Base-by-base conservation (phyloP, 1,140 invertebrate genomes). In the Batillaria attramentaria region DNA sequence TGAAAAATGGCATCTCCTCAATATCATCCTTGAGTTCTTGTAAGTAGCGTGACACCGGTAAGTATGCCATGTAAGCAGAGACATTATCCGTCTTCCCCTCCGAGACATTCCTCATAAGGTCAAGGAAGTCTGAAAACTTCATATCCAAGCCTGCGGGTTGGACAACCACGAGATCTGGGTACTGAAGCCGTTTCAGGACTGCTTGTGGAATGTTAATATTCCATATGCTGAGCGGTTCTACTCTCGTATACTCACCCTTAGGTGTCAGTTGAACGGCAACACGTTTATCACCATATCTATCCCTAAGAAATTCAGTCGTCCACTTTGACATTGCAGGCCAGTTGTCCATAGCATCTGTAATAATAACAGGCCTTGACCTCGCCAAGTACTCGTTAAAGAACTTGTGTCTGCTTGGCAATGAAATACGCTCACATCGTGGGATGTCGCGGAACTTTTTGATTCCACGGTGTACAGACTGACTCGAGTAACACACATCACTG, bases 51-150 rank as follows among this genome's bases (percentile, higher is more conserved):
- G 78, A 35, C 18, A 90, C 85, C 1, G 88, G 88, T 6, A 88
- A 84, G 79, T 90, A 90, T 79, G 89, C 89, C 37, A 90, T 79
- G 82, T 90, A 90, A 3, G 89, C 89, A 24, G 89, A 90, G 10
- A 87, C 74, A 79, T 87, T 86, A 66, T 72, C 79, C 1, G 79
- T 50, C 8, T 20, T 78, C 60, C 82, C 83, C 78, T 81, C 79
- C 8, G 86, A 81, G 13, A 87, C 82, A 42, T 81, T 79, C 73
- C 84, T 77, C 33, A 89, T 75, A 20, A 88, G 62, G 70, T 89
- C 84, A n/a, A 90, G 65, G 79, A 89, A 89, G 43, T 86, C 81
- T 57, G 89, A 86, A 76, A 90, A 89, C 20, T 87, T 85, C 62
- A 90, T 82, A 72, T 85, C 86, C 13, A 79, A 35, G 28, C 83